phyloP scores from a whole-genome alignment of 2,888 invertebrate species.

The Drosophila neotestacea region DNA sequence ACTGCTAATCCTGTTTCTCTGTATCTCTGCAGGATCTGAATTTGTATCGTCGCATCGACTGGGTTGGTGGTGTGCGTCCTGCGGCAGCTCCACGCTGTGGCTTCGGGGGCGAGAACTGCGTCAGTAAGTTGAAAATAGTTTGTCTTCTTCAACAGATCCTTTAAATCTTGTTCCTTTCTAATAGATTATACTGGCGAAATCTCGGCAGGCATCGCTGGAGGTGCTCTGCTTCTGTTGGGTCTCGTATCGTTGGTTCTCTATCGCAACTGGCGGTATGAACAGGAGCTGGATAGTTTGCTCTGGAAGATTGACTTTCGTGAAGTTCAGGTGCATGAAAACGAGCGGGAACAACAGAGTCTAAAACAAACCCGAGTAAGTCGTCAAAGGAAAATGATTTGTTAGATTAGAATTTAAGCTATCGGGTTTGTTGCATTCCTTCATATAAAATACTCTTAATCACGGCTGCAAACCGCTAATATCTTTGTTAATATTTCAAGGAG shows the following conservation, averaged over 20 bases:
- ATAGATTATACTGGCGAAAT: constrained; percentile 93
- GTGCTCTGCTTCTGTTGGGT: constrained; percentile 89
- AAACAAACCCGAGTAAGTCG: constrained; percentile 83
- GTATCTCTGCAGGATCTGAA: constrained; percentile 88
- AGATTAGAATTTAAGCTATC: neutral
- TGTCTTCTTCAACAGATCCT: neutral
- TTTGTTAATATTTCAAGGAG: too few species aligned
- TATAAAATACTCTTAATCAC: too few species aligned
- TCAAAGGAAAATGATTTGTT: neutral
- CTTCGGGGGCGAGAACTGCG: constrained; percentile 95
- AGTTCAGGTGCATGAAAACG: constrained; percentile 90
- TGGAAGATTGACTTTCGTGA: constrained; percentile 98
- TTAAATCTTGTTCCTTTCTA: too few species aligned
- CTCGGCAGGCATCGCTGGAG: constrained; percentile 92
- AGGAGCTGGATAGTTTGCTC: constrained; percentile 95
- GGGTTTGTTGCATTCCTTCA: neutral
- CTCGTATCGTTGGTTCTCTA: constrained; percentile 92
- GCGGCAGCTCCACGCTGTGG: constrained; percentile 95
- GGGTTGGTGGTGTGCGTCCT: constrained; percentile 91
- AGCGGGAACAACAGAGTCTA: constrained; percentile 85
- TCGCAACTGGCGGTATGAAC: constrained; percentile 97
- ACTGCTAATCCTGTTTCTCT: constrained; percentile 1
- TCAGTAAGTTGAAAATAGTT: constrained; percentile 89
- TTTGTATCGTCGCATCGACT: constrained; percentile 90
- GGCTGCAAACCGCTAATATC: too few species aligned